Base-by-base conservation (phyloP, 2,113 vertebrate genomes). In the Telmatochromis sp. region DNA sequence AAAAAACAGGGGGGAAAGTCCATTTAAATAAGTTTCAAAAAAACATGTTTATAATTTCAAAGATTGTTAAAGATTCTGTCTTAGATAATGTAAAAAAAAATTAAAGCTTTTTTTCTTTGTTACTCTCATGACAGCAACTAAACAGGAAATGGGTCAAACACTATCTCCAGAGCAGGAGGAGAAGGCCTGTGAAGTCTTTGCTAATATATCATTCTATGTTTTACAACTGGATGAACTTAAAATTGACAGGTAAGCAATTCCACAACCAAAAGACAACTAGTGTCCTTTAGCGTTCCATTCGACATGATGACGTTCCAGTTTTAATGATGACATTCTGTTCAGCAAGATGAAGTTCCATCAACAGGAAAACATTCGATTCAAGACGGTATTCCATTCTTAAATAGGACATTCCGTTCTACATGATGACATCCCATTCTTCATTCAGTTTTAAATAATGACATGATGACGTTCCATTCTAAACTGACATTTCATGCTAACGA, bases 131-230 rank as follows among this genome's bases (percentile, higher is more conserved):
- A 23, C 11, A 42, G 35, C 63, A 71, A 42, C 63, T 71, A 71
- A 71, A 42, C 35, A 71, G 65, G 13, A 71, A 42, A 71, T 71
- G 65, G 65, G 65, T 42, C 65, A 71, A 71, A 40, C 4, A 23
- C n/a, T 1, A 2, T 71, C 63, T 9, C 35, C 3, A 40, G 65
- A 71, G n/a, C 2, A 13, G 19, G 10, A 37, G 19, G 1, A 68
- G 17, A 3, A 0, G 54, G 12, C 1, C 54, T 57, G 0, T 45
- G 42, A 45, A 45, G 0, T 45, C 0, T 1, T 15, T 0, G 42
- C 42, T 45, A 1, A 45, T 45, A 1, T 45, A 45, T 14, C 42
- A 2, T 2, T 45, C 3, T 4, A 15, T 15, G 42, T 0, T 47
- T 9, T 6, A 1, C 65, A 45, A 1, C 6, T 42, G 8, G 68